phyloP scores from a whole-genome alignment of 2,797 vertebrate genomes.

The Lutjanus campechanus region DNA sequence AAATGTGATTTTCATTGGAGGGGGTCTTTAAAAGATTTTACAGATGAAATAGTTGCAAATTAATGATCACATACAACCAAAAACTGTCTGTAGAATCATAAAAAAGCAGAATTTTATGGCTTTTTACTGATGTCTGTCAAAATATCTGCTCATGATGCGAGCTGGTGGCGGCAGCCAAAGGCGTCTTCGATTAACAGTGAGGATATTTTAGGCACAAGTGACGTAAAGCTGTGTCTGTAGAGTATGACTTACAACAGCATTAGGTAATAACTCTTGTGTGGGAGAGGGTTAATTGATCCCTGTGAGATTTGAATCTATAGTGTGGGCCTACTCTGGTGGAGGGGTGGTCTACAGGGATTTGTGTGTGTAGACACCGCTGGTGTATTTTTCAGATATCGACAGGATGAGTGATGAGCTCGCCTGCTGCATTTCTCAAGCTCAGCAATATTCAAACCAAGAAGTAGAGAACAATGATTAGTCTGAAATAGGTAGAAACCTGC shows the following conservation, averaged over 20 bases:
- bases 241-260: slow-evolving; percentile 52
- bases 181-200: slow-evolving; percentile 16
- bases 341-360: slow-evolving; percentile 39
- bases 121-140: background rate
- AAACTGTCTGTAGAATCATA: background rate
- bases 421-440: slow-evolving; percentile 20
- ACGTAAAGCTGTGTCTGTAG: slow-evolving; percentile 44
- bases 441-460: slow-evolving; percentile 29
- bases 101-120: background rate
- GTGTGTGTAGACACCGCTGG: slow-evolving; percentile 7
- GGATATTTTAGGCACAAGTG: slow-evolving; percentile 40
- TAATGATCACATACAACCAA: background rate
- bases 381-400: slow-evolving; percentile 41
- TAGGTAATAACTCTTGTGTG: slow-evolving; percentile 53
- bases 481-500: background rate
- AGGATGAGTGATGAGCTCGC: slow-evolving; percentile 29
- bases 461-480: background rate
- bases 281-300: slow-evolving; percentile 71
- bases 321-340: slow-evolving; percentile 16
- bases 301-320: slow-evolving; percentile 59
- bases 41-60: background rate
- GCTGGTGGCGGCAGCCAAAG: background rate
- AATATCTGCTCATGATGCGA: background rate
- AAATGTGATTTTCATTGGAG: too few relatives aligned
- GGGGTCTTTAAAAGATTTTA: too few relatives aligned